Conservation (phyloP, 2,113 vertebrate species). For the Grus americana region DNA sequence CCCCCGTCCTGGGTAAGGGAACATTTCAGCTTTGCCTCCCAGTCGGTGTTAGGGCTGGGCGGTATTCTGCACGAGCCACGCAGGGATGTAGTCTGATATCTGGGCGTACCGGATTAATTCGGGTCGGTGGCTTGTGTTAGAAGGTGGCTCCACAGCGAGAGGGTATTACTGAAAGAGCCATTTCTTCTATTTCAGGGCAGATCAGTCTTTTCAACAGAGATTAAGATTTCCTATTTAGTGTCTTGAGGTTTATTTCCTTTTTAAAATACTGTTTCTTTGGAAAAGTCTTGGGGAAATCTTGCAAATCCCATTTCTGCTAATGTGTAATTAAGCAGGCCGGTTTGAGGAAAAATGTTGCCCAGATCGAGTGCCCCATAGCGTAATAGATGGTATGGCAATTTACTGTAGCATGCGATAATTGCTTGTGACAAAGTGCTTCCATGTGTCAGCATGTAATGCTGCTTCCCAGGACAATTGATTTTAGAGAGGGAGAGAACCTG, state of each 20-base stretch:
- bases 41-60: not conserved
- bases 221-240: no score
- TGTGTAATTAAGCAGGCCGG: not conserved
- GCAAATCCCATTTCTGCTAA: not conserved
- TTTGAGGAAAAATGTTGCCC: not conserved
- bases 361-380: not conserved
- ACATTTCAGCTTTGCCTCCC: not conserved
- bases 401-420: conserved; percentile 13
- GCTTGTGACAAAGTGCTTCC: conserved; percentile 41
- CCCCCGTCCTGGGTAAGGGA: not conserved
- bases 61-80: not conserved
- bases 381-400: not conserved
- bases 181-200: not conserved
- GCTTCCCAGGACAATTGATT: conserved; percentile 59
- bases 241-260: not conserved
- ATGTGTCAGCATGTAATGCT: not conserved
- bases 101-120: accelerated
- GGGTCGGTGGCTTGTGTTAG: accelerated
- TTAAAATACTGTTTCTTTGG: not conserved
- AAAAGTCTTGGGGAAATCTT: not conserved
- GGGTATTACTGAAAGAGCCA: not conserved
- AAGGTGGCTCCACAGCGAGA: no score
- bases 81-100: accelerated
- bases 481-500: not conserved
- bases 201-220: not conserved